Conservation (phyloP, 2,797 vertebrate species). For the Glyptemys insculpta region DNA sequence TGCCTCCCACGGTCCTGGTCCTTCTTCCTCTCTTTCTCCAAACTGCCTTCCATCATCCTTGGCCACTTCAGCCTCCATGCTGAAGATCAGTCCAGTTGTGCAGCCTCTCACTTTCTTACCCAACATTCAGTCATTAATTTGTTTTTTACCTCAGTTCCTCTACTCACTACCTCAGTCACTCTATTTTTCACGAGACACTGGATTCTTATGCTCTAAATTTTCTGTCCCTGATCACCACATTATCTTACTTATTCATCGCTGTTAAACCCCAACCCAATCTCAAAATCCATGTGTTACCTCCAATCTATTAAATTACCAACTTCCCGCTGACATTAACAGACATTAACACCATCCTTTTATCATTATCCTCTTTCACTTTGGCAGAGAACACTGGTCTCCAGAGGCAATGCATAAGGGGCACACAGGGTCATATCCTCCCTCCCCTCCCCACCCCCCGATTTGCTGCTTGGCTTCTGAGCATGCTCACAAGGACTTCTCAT, state of each 20-base stretch:
- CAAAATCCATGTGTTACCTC: background rate
- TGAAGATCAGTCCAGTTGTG: background rate
- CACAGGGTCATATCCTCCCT: too few relatives aligned
- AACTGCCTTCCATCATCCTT: background rate
- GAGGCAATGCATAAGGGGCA: too few relatives aligned
- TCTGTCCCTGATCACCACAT: background rate
- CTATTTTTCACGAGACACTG: background rate
- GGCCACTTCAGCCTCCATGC: background rate
- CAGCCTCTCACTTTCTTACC: background rate
- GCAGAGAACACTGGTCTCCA: background rate
- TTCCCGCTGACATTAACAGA: background rate
- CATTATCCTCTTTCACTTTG: background rate
- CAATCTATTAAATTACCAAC: background rate
- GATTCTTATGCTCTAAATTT: background rate
- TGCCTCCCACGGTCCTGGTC: background rate
- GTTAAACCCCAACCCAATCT: background rate
- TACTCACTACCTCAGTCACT: background rate
- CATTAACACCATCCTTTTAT: background rate
- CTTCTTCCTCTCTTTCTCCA: conserved; percentile 1
- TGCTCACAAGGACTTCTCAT: too few relatives aligned
- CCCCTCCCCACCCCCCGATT: too few relatives aligned
- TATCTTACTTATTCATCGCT: background rate
- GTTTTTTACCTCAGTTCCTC: background rate
- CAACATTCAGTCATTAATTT: background rate
- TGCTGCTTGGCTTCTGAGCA: too few relatives aligned